Conservation (phyloP, 1,140 invertebrate genomes). For the Hyles vespertilio region DNA sequence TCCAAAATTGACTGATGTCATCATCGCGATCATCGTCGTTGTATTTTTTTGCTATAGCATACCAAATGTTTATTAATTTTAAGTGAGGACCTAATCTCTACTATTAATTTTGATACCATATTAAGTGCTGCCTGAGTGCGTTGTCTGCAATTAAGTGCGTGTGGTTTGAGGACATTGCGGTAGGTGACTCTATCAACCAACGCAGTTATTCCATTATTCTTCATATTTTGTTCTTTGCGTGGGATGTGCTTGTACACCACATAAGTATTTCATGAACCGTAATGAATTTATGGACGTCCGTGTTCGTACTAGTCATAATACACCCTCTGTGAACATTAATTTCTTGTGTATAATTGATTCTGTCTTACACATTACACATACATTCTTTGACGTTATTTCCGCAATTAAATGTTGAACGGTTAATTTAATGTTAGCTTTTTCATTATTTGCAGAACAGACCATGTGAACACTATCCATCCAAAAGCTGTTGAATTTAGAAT, state of each 20-base stretch:
- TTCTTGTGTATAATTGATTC: too few species aligned
- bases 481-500: conserved; percentile 37
- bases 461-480: conserved; percentile 39
- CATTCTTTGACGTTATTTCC: too few species aligned
- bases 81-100: not conserved
- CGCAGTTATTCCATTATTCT: conserved; percentile 31
- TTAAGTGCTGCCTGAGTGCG: not conserved
- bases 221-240: conserved; percentile 50
- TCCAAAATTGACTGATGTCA: conserved; percentile 37
- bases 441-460: conserved; percentile 39
- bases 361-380: too few species aligned
- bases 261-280: too few species aligned
- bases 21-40: conserved; percentile 26
- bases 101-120: not conserved
- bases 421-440: conserved; percentile 1
- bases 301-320: too few species aligned
- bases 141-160: conserved; percentile 1
- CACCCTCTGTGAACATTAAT: too few species aligned
- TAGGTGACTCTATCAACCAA: conserved; percentile 26
- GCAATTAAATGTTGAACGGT: too few species aligned
- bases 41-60: conserved; percentile 1
- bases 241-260: conserved; percentile 39
- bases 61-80: not conserved
- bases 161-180: conserved; percentile 33
- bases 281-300: too few species aligned